Conservation (phyloP, 2,113 vertebrate species). For the Otis tarda region DNA sequence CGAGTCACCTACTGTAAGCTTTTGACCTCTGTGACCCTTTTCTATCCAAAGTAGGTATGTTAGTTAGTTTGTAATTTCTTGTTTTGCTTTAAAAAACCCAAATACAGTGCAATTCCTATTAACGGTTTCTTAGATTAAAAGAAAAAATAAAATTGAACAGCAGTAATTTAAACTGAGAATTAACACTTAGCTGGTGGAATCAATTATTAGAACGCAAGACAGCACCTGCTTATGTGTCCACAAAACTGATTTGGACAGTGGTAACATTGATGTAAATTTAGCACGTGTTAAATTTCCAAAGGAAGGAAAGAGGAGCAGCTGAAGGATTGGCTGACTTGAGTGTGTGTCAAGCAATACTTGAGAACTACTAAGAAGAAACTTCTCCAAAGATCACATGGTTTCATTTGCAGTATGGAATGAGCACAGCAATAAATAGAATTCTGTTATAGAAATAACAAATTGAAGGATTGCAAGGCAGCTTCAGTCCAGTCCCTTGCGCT, state of each 20-base stretch:
- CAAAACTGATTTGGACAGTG: background rate
- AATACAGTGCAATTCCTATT: background rate
- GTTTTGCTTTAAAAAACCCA: background rate
- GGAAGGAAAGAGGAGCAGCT: background rate
- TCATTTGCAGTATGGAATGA: background rate
- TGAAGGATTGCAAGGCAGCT: background rate
- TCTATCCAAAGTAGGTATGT: background rate
- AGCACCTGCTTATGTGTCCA: background rate
- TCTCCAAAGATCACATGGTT: background rate
- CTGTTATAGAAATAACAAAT: background rate
- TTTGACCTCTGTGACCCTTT: background rate
- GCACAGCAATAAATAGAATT: background rate
- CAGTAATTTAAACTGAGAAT: background rate
- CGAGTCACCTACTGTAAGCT: background rate
- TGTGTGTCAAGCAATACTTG: background rate
- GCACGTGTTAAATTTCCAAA: background rate
- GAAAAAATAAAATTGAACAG: background rate
- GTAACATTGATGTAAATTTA: background rate
- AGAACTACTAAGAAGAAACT: background rate
- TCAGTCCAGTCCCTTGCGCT: background rate
- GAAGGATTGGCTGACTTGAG: background rate
- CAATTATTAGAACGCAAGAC: background rate
- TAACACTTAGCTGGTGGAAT: background rate
- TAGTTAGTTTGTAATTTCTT: background rate
- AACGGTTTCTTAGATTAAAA: background rate